These are phyloP conservation scores for Dipodomys merriami DNA, from an alignment of 2,113 vertebrate species.

Conservation along the genomic window DNA sequence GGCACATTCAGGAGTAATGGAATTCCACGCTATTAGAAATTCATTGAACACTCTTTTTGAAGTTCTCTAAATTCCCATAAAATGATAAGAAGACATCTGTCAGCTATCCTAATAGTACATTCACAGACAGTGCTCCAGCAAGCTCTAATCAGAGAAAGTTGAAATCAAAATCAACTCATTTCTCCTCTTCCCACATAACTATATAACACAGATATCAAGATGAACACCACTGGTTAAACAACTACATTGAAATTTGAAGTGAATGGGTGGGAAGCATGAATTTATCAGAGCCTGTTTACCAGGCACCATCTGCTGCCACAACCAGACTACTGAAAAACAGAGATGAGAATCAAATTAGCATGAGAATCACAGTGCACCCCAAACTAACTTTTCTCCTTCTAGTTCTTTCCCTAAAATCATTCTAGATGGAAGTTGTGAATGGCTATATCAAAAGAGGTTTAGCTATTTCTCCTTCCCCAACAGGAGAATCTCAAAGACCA, in stretches of 20 bases:
- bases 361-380: not conserved
- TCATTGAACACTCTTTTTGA: not conserved
- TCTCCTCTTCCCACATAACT: constrained; percentile 57
- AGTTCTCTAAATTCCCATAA: constrained; percentile 32
- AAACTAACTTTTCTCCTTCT: not conserved
- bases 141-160: constrained; percentile 43
- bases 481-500: not conserved
- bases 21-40: constrained; percentile 36
- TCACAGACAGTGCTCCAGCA: constrained; percentile 52
- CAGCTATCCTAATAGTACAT: constrained; percentile 11
- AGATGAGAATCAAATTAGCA: no score
- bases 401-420: no score
- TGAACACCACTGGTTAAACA: constrained; percentile 19
- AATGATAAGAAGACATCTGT: constrained; percentile 15
- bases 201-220: constrained; percentile 51
- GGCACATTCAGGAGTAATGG: not conserved
- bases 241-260: constrained; percentile 55
- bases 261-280: not conserved
- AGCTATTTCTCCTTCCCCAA: not conserved
- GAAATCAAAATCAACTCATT: constrained; percentile 60
- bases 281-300: constrained; percentile 8
- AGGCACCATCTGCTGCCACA: constrained; percentile 11
- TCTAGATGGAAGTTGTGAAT: not conserved
- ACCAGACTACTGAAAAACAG: not conserved
- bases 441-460: not conserved